A percentile compares a stretch with the other conserved stretches of the same genome.
Evolutionary conservation across 2,888 invertebrate species (phyloP).

Genomic region (Amaurobius ferox): DNA sequence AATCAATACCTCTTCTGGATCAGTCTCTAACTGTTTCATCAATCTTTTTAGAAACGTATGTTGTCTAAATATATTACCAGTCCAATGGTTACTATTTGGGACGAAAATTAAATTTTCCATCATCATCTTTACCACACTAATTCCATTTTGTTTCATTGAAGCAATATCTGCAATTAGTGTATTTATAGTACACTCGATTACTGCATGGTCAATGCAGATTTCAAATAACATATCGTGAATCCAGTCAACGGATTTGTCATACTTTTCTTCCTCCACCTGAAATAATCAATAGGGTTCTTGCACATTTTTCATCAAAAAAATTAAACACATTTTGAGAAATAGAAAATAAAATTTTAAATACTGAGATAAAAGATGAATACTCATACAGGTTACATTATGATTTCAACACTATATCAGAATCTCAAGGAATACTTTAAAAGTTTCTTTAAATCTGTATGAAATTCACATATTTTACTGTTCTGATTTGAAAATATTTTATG

Average conservation of each 20-base stretch:
- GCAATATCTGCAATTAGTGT: constrained; percentile 90
- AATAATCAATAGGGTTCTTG: too few species aligned
- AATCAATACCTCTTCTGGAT: constrained; percentile 74
- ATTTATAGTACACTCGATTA: constrained; percentile 86
- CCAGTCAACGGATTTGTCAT: constrained; percentile 86
- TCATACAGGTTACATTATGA: too few species aligned
- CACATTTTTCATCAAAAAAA: too few species aligned
- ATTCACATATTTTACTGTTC: too few species aligned
- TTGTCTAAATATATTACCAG: constrained; percentile 85
- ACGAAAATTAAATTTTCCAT: constrained; percentile 82
- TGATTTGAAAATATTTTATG: too few species aligned
- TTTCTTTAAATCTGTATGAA: too few species aligned
- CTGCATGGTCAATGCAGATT: constrained; percentile 84
- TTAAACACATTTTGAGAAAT: too few species aligned
- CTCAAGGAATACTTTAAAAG: too few species aligned
- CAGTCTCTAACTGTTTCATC: constrained; percentile 78
- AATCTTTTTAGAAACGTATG: constrained; percentile 85
- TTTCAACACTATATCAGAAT: too few species aligned
- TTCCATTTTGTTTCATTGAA: constrained; percentile 85
- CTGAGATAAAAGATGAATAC: too few species aligned
- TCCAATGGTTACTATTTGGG: constrained; percentile 85
- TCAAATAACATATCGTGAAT: constrained; percentile 85
- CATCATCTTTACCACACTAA: constrained; percentile 83
- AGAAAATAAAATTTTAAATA: too few species aligned
- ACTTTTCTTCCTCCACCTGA: constrained; percentile 87